Percentiles rank a stretch among this genome's conserved stretches.
phyloP scores from a whole-genome alignment of 2,113 vertebrate genomes.

The Pelvicachromis taeniatus region DNA sequence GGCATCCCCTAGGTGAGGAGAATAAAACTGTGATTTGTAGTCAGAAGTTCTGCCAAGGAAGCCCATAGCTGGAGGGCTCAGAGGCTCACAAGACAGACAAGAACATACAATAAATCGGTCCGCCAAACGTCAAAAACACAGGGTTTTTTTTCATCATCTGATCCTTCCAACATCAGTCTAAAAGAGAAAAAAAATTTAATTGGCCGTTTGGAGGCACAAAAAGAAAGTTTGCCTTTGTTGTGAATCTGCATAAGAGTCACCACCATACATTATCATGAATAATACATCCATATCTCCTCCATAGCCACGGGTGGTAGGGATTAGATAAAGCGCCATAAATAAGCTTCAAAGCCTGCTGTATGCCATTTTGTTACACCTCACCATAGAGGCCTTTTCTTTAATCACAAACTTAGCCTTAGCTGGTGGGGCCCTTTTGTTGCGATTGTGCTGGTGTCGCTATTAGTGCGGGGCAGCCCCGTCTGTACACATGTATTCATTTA shows the following conservation, averaged over 20 bases:
- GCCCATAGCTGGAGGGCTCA: constrained; percentile 37
- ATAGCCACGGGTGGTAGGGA: constrained; percentile 70
- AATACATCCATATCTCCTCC: constrained; percentile 70
- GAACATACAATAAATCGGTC: constrained; percentile 33
- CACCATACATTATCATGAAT: constrained; percentile 75
- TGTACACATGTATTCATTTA: constrained; percentile 69
- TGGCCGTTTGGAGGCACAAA: constrained; percentile 64
- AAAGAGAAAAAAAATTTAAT: constrained; percentile 65
- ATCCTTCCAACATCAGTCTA: constrained; percentile 52
- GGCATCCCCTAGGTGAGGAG: constrained; percentile 50
- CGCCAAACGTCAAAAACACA: constrained; percentile 34
- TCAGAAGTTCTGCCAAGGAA: constrained; percentile 58
- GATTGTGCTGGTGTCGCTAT: constrained; percentile 57
- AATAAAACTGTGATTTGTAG: constrained; percentile 54
- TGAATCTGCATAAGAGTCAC: constrained; percentile 70
- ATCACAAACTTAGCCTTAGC: constrained; percentile 69
- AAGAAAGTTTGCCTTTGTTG: constrained; percentile 69
- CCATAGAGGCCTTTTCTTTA: constrained; percentile 69
- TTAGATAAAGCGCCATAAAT: constrained; percentile 72
- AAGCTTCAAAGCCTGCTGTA: constrained; percentile 70
- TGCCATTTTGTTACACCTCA: constrained; percentile 65
- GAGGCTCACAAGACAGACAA: constrained; percentile 36
- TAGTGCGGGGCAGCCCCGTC: constrained; percentile 51
- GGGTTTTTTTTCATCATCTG: constrained; percentile 11
- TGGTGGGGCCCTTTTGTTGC: constrained; percentile 67